A percentile compares a stretch with the other conserved stretches of the same genome.
Evolutionary conservation across 2,888 invertebrate genomes (phyloP).

Genomic region (Drosophila subquinaria): DNA sequence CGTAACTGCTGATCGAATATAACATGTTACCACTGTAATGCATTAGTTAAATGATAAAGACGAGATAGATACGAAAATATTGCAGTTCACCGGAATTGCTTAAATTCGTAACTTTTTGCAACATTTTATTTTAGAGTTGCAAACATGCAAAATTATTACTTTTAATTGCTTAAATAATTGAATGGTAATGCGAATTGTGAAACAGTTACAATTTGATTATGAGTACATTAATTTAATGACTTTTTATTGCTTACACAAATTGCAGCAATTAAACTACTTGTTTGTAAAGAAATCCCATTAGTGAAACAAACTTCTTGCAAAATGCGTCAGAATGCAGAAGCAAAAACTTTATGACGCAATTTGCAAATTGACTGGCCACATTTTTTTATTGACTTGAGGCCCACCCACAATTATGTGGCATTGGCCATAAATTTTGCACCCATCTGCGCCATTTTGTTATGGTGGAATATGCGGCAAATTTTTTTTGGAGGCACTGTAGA

Average conservation of each 20-base stretch:
- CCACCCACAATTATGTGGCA: constrained; percentile 37
- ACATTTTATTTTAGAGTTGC: neutral
- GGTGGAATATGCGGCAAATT: constrained; percentile 49
- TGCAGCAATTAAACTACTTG: constrained; percentile 9
- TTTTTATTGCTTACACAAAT: neutral
- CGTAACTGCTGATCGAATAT: constrained; percentile 57
- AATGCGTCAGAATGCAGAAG: constrained; percentile 40
- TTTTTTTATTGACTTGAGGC: constrained; percentile 47
- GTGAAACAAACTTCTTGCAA: neutral
- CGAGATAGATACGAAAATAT: constrained; percentile 3
- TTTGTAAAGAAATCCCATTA: constrained; percentile 5
- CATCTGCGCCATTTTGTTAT: constrained; percentile 50
- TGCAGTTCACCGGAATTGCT: too few relatives aligned
- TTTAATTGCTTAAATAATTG: constrained; percentile 2
- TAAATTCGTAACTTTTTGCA: neutral
- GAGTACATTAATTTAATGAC: constrained; percentile 8
- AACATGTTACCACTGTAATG: constrained; percentile 26
- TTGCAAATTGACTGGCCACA: constrained; percentile 66
- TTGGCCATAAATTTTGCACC: constrained; percentile 47
- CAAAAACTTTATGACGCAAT: constrained; percentile 63
- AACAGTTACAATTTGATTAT: constrained; percentile 2
- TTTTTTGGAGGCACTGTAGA: constrained; percentile 12
- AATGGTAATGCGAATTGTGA: neutral
- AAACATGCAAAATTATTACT: neutral
- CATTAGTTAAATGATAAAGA: constrained; percentile 14